A percentile compares a stretch with the other conserved stretches of the same genome.
Conservation (phyloP, 2,888 invertebrate species). For the Parthenolecanium corni region DNA sequence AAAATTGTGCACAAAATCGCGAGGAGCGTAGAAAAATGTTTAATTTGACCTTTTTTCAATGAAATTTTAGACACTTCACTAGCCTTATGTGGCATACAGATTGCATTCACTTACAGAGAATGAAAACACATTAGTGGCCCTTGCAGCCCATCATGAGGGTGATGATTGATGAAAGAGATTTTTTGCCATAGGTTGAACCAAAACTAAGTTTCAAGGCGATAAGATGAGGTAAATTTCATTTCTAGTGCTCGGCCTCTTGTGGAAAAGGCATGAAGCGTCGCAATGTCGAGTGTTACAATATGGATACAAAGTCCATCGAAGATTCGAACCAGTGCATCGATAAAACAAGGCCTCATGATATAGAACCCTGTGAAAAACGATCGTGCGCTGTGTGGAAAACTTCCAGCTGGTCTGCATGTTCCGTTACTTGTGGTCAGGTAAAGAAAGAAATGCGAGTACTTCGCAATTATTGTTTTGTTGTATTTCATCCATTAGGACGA, state of each 20-base stretch:
- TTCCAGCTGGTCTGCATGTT: conserved; percentile 38
- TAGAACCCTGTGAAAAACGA: conserved; percentile 30
- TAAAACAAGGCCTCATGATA: conserved; percentile 29
- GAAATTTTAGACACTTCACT: too few relatives aligned
- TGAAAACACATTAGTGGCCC: too few relatives aligned
- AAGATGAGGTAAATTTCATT: too few relatives aligned
- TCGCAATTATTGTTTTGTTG: background rate
- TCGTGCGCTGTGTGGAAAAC: conserved; percentile 40
- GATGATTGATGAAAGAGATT: too few relatives aligned
- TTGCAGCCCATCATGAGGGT: too few relatives aligned
- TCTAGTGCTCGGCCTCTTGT: conserved; percentile 54
- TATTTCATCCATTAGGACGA: background rate
- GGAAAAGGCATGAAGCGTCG: conserved; percentile 46
- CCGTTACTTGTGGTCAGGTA: conserved; percentile 38
- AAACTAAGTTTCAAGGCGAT: too few relatives aligned
- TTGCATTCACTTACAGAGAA: too few relatives aligned
- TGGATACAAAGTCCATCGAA: conserved; percentile 33
- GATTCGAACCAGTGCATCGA: conserved; percentile 31
- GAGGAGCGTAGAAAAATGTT: too few relatives aligned
- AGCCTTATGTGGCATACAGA: too few relatives aligned
- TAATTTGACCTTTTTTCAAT: too few relatives aligned
- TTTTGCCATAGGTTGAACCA: too few relatives aligned
- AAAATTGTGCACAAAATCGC: too few relatives aligned
- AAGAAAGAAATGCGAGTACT: conserved; percentile 21
- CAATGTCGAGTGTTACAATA: conserved; percentile 45